Percentiles rank a stretch among this genome's conserved stretches.
Conservation (phyloP, 1,140 invertebrate genomes). For the Sarcophaga peregrina region DNA sequence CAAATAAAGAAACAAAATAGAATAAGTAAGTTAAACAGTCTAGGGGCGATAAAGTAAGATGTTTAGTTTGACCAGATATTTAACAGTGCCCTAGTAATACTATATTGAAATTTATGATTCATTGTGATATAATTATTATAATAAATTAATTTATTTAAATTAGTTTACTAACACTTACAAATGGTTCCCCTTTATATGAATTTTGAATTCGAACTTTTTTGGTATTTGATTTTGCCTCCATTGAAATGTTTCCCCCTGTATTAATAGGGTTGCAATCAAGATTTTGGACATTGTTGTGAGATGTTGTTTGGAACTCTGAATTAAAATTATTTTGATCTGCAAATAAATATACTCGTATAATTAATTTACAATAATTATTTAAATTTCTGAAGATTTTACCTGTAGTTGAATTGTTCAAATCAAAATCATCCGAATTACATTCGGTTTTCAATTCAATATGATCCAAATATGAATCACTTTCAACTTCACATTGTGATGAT, state of each 20-base stretch:
- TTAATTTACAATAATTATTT: neutral
- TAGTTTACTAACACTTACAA: constrained; percentile 5
- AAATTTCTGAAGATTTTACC: neutral
- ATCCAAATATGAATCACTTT: constrained; percentile 30
- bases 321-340: neutral
- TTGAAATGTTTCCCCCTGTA: neutral
- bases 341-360: neutral
- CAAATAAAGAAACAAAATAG: no score
- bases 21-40: no score
- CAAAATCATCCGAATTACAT: constrained; percentile 21
- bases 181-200: neutral
- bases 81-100: no score
- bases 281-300: neutral
- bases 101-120: no score
- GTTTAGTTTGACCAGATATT: no score
- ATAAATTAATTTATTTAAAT: no score
- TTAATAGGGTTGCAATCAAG: neutral
- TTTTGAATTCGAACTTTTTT: neutral
- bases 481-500: neutral
- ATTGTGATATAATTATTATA: no score
- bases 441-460: constrained; percentile 32
- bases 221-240: neutral
- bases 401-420: neutral
- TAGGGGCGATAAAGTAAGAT: no score
- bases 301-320: neutral